Evolutionary conservation across 2,797 vertebrate species (phyloP).

Genomic region (Pseudomugil tenellus): DNA sequence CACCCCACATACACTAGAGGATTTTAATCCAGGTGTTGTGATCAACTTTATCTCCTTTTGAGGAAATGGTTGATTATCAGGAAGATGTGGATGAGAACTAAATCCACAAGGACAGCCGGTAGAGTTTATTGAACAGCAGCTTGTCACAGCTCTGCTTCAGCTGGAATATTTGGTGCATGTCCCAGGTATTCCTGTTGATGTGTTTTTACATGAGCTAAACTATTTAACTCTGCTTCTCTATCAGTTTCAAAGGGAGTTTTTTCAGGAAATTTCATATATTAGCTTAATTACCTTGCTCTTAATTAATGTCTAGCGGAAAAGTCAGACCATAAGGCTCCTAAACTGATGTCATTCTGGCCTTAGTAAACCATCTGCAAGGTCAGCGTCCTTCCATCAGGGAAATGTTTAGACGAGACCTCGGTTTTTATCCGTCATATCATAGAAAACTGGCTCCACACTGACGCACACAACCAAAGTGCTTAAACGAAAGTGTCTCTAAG

Average conservation of each 20-base stretch:
- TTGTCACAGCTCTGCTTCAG: conserved; percentile 3
- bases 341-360: no score
- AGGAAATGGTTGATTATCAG: neutral
- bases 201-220: conserved; percentile 10
- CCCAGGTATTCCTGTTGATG: conserved; percentile 13
- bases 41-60: neutral
- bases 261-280: no score
- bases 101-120: neutral
- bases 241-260: neutral
- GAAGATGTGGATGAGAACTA: neutral
- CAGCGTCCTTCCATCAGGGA: no score
- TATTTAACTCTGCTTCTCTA: neutral
- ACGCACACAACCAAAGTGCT: no score
- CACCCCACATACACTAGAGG: neutral
- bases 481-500: no score
- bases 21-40: conserved; percentile 9
- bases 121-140: neutral
- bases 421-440: no score
- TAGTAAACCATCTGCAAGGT: no score
- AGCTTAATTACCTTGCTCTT: no score
- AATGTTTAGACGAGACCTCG: no score
- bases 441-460: no score
- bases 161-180: conserved; percentile 10
- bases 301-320: no score
- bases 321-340: no score